Evolutionary conservation across 2,888 invertebrate genomes (phyloP), one percentile per base, ranked within the genome.

Genomic region (Hipparchia sbordonii): DNA sequence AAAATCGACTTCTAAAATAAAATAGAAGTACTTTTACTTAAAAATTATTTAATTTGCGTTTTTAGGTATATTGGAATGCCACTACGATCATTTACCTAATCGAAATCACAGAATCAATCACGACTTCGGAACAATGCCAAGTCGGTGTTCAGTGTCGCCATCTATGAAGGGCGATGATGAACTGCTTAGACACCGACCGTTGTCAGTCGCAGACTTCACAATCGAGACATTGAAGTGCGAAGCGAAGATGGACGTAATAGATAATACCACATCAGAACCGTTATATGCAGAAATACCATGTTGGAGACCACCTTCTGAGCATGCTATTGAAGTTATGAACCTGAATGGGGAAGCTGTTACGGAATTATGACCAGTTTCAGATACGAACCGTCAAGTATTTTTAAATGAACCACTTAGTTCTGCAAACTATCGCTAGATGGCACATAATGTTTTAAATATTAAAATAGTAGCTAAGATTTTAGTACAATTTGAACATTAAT

Each of bases 211-310:
- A 0, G 93, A 94, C 61, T 89, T 89, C 1, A 84, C 91, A 0
- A 92, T 94, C 71, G 92, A 93, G 79, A 87, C 93, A 0, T 73
- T 93, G 73, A 93, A 93, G 81, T 89, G 92, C 69, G 94, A 94
- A 86, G 92, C 91, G 0, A 88, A 88, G 79, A 78, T 90, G 10
- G 92, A 93, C 77, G 84, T 89, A 39, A 86, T 93, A 73, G 92
- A 93, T 77, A 84, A 82, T 46, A 87, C 89, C 0, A 91, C 88
- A 51, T 86, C 89, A 2, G 96, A 96, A 82, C 96, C 96, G 67
- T 86, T 96, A 45, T 96, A 96, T 80, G 96, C 96, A 74, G 96
- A 96, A 88, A 96, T 96, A 74, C 96, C 96, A 63, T 91, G 89
- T 77, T 94, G 92, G 92, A 82, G 90, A 80, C 92, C 93, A 52